Percentiles rank a stretch among this genome's conserved stretches.
phyloP scores from a whole-genome alignment of 2,113 vertebrate species.

The Archocentrus centrarchus region DNA sequence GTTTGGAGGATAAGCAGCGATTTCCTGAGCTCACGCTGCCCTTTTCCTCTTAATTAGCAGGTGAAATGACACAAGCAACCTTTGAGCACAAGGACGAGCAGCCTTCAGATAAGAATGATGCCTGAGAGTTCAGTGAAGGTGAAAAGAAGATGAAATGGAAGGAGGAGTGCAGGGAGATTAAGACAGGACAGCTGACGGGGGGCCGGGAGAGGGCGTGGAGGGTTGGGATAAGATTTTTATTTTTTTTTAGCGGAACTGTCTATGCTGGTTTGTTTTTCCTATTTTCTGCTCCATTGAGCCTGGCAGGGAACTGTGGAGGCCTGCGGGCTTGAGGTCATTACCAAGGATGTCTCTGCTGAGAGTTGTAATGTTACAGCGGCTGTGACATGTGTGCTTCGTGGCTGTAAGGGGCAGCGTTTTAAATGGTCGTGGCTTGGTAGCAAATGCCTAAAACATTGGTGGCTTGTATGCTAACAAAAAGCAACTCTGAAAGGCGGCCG shows the following conservation, averaged over 20 bases:
- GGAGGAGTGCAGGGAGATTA: background rate
- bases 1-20: slow-evolving; percentile 21
- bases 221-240: background rate
- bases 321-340: slow-evolving; percentile 57
- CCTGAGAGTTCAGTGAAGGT: slow-evolving; percentile 34
- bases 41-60: slow-evolving; percentile 63
- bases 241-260: slow-evolving; percentile 17
- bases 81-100: slow-evolving; percentile 19
- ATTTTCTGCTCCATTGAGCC: slow-evolving; percentile 69
- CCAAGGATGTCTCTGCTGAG: slow-evolving; percentile 39
- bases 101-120: slow-evolving; percentile 20
- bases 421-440: slow-evolving; percentile 10
- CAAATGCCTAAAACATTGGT: slow-evolving; percentile 12
- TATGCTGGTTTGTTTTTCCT: slow-evolving; percentile 58
- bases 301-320: slow-evolving; percentile 37
- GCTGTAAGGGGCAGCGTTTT: slow-evolving; percentile 36
- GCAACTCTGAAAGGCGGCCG: background rate
- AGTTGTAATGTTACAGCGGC: slow-evolving; percentile 24
- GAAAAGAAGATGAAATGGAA: slow-evolving; percentile 14
- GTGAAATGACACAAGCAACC: slow-evolving; percentile 51
- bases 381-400: slow-evolving; percentile 28
- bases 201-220: background rate
- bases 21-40: slow-evolving; percentile 31
- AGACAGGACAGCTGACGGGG: slow-evolving; percentile 21
- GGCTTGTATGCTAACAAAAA: background rate